Base-by-base conservation (phyloP, 37 sponge, comb jelly and placozoan species). In the Aplysina aerophoba region DNA sequence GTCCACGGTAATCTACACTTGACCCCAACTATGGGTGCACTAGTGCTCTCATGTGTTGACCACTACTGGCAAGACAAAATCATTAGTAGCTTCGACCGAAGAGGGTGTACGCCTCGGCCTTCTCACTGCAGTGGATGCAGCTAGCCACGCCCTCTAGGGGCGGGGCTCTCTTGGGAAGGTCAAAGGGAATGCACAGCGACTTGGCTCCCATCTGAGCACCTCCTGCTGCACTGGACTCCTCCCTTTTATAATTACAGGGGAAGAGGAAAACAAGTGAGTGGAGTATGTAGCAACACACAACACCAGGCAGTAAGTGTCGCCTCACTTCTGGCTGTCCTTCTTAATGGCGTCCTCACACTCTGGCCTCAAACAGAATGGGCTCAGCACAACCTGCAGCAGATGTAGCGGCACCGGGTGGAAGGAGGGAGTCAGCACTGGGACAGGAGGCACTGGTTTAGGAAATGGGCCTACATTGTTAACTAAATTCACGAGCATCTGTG, bases 191-290 rank as follows among this genome's bases (percentile, higher is more conserved):
- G 79, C 99, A 97, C 53, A 99, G 92, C 40, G 92, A 67, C 88
- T 99, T 99, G 41, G 99, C 99, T 0, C 99, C 99, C 99, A 99
- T 99, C 15, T 94, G 87, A 21, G 98, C 96, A 25, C 96, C 96
- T 16, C 91, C 92, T 24, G 90, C 88, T 30, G 94, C 98, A n/a
- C 73, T 61, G 5, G 83, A 82, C 41, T 89, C 96, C 39, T 86
- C 89, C 59, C 89, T 84, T 80, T 15, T 59, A 62, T 25, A 30
- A 30, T 33, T 74, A 44, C 22, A 28, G 24, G 34, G 77, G 27
- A 41, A 27, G 28, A 27, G 27, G 24, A 62, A n/a, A n/a, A 11
- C 59, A 20, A 20, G 59, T 58, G 15, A 58, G 17, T 20, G 17
- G 59, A 58, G 59, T 15, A 58, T 28, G 28, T 28, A n/a, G 11